Conservation (phyloP, 2,797 vertebrate species). For the Telmatherina bonti region DNA sequence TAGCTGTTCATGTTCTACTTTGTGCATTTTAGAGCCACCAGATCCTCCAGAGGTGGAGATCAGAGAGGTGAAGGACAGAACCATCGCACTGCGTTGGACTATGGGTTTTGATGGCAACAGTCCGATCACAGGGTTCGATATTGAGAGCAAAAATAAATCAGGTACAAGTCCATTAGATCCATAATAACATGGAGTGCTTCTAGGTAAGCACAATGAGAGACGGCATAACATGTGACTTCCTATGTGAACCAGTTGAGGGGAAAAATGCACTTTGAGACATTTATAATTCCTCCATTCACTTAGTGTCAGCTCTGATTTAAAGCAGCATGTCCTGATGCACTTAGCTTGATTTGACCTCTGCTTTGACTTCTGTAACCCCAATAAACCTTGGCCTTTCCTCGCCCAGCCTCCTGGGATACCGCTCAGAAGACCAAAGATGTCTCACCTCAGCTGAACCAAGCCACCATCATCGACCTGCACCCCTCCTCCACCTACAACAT, state of each 20-base stretch:
- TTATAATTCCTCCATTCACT: constrained; percentile 33
- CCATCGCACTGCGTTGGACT: constrained; percentile 96
- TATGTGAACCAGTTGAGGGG: not conserved
- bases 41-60: constrained; percentile 98
- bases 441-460: constrained; percentile 97
- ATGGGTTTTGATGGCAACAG: constrained; percentile 99
- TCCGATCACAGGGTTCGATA: constrained; percentile 97
- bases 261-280: not conserved
- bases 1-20: not conserved
- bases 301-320: constrained; percentile 40
- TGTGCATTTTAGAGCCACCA: constrained; percentile 87
- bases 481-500: constrained; percentile 99
- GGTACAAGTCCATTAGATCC: constrained; percentile 76
- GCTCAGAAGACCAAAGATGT: constrained; percentile 99
- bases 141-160: constrained; percentile 99
- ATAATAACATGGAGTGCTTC: not conserved
- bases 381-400: constrained; percentile 52
- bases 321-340: constrained; percentile 41
- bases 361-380: constrained; percentile 46
- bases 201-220: not conserved
- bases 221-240: not conserved
- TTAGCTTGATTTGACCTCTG: constrained; percentile 53
- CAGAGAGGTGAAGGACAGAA: constrained; percentile 94
- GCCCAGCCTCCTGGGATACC: constrained; percentile 95
- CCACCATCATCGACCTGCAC: constrained; percentile 98